Evolutionary conservation across 2,888 invertebrate species (phyloP).

Genomic region (Heliconius hortense): DNA sequence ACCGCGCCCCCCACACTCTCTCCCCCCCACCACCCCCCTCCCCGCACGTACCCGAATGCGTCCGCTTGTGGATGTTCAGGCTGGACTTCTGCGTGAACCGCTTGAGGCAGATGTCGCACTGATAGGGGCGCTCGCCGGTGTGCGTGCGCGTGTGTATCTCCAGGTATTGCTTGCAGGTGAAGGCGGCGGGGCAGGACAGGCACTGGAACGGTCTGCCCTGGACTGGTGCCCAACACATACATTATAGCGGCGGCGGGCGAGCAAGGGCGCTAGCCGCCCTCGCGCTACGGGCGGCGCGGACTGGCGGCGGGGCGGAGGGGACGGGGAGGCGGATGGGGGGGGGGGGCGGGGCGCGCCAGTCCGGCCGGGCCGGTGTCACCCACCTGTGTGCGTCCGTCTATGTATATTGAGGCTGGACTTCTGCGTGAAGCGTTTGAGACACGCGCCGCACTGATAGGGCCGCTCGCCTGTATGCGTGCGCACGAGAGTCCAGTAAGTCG

Average conservation of each 20-base stretch:
- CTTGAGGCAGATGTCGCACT: constrained; percentile 90
- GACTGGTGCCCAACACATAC: constrained; percentile 81
- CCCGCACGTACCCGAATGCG: constrained; percentile 84
- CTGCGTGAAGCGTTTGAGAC: constrained; percentile 90
- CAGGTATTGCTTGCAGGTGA: constrained; percentile 83
- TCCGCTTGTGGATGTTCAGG: constrained; percentile 90
- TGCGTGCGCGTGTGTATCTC: constrained; percentile 85
- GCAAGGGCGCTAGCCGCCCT: constrained; percentile 75
- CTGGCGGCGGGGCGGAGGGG: constrained; percentile 71
- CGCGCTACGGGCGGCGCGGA: constrained; percentile 76
- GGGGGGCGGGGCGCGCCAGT: constrained; percentile 64
- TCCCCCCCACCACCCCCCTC: constrained; percentile 48
- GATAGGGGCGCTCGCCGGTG: constrained; percentile 82
- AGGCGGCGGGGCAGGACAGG: constrained; percentile 83
- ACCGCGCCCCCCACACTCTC: constrained; percentile 42
- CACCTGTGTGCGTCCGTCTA: constrained; percentile 88
- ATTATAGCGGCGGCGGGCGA: constrained; percentile 78
- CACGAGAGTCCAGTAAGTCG: constrained; percentile 76
- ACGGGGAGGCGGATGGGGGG: constrained; percentile 62
- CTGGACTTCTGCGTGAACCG: constrained; percentile 92
- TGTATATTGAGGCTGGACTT: constrained; percentile 91
- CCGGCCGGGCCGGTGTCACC: constrained; percentile 72
- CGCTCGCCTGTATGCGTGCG: constrained; percentile 83
- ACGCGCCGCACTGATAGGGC: constrained; percentile 87
- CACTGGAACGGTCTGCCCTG: constrained; percentile 83